These are phyloP conservation scores for Acanthosepion lycidas DNA, from an alignment of 2,888 invertebrate species.

Conservation along the genomic window DNA sequence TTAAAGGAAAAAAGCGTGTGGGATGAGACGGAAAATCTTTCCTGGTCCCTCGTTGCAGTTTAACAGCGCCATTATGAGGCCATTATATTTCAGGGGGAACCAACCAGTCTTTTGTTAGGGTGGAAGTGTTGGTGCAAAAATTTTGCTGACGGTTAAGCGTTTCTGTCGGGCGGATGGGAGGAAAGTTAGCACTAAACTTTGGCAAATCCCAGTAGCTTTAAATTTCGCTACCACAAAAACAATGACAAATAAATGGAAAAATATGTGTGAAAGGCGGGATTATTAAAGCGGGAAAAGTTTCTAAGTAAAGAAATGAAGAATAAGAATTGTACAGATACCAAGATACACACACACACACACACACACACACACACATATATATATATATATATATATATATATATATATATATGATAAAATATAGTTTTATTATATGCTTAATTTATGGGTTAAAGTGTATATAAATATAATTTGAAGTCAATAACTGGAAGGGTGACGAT, in stretches of 20 bases:
- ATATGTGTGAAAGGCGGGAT: neutral
- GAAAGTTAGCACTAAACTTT: neutral
- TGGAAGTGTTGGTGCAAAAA: neutral
- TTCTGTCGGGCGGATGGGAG: neutral
- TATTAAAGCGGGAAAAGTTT: neutral
- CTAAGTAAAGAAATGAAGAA: neutral
- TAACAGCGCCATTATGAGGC: neutral
- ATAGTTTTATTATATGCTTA: no score
- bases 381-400: no score
- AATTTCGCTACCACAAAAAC: slow-evolving; percentile 11
- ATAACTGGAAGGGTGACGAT: no score
- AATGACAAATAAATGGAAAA: neutral
- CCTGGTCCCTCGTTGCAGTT: neutral
- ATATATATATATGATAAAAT: no score
- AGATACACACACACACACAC: no score
- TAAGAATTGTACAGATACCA: neutral
- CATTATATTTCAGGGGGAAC: neutral
- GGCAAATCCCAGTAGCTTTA: neutral
- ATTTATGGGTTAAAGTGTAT: no score
- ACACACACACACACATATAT: no score
- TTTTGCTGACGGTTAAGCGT: neutral
- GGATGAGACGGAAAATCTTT: neutral
- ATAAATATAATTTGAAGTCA: no score
- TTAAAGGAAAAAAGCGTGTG: neutral
- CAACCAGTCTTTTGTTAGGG: neutral